phyloP scores from a whole-genome alignment of 2,113 vertebrate species.

The Copsychus sechellarum region DNA sequence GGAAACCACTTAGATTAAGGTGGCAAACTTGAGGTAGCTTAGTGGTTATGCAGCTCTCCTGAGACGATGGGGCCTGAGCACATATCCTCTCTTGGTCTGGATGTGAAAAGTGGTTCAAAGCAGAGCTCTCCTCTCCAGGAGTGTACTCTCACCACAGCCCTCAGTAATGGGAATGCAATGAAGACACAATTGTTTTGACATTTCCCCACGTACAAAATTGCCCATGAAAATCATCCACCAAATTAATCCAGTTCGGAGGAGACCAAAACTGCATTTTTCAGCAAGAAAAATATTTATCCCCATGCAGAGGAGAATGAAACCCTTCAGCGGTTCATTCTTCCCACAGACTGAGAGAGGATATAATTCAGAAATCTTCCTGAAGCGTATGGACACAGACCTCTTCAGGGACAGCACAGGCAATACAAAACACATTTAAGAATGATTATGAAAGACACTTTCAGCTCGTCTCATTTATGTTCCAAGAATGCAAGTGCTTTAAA shows the following conservation, averaged over 20 bases:
- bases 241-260: conserved; percentile 13
- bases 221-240: neutral
- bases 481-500: conserved; percentile 32
- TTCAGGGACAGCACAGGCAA: conserved; percentile 6
- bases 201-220: neutral
- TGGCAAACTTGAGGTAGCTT: conserved; percentile 51
- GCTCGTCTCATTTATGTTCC: conserved; percentile 23
- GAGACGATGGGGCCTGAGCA: neutral
- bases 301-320: conserved; percentile 24
- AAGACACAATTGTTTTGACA: conserved; percentile 40
- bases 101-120: conserved; percentile 27
- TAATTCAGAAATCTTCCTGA: conserved; percentile 16
- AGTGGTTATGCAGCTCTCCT: conserved; percentile 52
- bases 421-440: conserved; percentile 50
- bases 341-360: neutral
- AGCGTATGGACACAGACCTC: neutral
- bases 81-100: neutral
- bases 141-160: conserved; percentile 8
- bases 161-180: neutral
- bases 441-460: conserved; percentile 41
- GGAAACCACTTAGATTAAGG: conserved; percentile 62
- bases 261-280: conserved; percentile 47
- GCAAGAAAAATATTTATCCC: conserved; percentile 19
- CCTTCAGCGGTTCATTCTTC: conserved; percentile 28
- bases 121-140: conserved; percentile 3